Evolutionary conservation across 2,888 invertebrate species (phyloP).

Genomic region (Limulus polyphemus): DNA sequence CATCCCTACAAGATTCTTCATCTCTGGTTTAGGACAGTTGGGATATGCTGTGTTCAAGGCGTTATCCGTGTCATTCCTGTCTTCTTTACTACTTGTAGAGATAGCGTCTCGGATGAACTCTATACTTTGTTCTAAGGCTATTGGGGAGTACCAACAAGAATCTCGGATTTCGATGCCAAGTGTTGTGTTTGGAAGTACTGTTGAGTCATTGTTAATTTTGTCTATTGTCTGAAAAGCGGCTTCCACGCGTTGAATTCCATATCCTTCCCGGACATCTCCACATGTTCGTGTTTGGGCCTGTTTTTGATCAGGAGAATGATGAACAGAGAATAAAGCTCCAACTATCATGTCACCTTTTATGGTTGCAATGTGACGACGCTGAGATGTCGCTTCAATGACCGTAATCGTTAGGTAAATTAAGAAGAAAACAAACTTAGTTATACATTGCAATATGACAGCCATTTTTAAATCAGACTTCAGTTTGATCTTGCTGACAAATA

Average conservation of each 20-base stretch:
- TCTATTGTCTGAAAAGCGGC: constrained; percentile 50
- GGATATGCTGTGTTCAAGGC: neutral
- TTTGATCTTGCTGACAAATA: too few relatives aligned
- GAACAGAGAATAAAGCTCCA: constrained; percentile 46
- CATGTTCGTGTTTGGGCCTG: constrained; percentile 41
- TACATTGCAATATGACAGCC: too few relatives aligned
- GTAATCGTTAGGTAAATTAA: too few relatives aligned
- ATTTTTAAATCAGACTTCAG: too few relatives aligned
- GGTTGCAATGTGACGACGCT: constrained; percentile 33
- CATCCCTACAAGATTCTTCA: constrained; percentile 48
- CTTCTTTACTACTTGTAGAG: constrained; percentile 18
- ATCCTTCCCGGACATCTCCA: constrained; percentile 54
- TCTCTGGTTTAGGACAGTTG: constrained; percentile 22
- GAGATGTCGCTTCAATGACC: too few relatives aligned
- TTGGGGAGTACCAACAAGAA: constrained; percentile 68
- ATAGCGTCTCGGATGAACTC: constrained; percentile 59
- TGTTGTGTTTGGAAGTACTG: constrained; percentile 45
- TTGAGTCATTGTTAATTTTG: constrained; percentile 48
- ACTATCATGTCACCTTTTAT: constrained; percentile 47
- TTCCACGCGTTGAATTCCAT: constrained; percentile 60
- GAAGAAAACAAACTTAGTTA: too few relatives aligned
- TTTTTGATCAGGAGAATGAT: constrained; percentile 41
- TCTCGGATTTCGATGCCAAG: constrained; percentile 61
- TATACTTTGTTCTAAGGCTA: constrained; percentile 62
- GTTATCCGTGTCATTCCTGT: neutral